These are phyloP conservation scores for Muscicapa striata DNA, from an alignment of 2,797 vertebrate genomes.

Conservation along the genomic window DNA sequence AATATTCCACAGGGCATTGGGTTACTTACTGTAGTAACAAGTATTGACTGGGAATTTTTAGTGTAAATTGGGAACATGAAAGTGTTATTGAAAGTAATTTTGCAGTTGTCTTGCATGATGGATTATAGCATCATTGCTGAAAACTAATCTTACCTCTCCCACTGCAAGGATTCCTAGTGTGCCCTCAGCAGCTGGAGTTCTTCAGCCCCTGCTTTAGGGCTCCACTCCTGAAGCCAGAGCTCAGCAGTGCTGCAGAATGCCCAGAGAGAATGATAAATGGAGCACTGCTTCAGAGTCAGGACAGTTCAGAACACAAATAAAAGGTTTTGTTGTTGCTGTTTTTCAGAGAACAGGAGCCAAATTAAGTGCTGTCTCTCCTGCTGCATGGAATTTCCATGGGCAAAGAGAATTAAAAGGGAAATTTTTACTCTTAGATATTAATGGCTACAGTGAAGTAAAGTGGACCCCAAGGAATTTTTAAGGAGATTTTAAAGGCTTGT, in stretches of 20 bases:
- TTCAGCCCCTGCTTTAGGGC: background rate
- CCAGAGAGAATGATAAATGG: background rate
- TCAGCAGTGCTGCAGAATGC: background rate
- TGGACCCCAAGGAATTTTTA: background rate
- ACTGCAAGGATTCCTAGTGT: background rate
- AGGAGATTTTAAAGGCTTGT: conserved; percentile 1
- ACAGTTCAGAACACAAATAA: background rate
- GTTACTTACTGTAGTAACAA: conserved; percentile 47
- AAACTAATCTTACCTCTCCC: conserved; percentile 54
- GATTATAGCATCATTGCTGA: conserved; percentile 57
- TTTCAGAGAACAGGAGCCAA: background rate
- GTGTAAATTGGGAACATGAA: conserved; percentile 33
- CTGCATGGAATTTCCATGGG: background rate
- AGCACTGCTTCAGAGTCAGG: background rate
- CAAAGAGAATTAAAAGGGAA: background rate
- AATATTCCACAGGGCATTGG: background rate
- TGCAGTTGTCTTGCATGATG: conserved; percentile 59
- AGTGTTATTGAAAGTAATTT: conserved; percentile 65
- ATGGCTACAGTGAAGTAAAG: background rate
- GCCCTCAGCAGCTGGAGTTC: background rate
- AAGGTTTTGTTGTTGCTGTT: background rate
- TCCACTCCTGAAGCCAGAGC: background rate
- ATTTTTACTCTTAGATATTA: background rate
- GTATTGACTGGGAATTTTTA: conserved; percentile 40
- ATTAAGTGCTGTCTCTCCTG: background rate